Conservation (phyloP, 2,888 invertebrate species). For the Drosophila borealis region DNA sequence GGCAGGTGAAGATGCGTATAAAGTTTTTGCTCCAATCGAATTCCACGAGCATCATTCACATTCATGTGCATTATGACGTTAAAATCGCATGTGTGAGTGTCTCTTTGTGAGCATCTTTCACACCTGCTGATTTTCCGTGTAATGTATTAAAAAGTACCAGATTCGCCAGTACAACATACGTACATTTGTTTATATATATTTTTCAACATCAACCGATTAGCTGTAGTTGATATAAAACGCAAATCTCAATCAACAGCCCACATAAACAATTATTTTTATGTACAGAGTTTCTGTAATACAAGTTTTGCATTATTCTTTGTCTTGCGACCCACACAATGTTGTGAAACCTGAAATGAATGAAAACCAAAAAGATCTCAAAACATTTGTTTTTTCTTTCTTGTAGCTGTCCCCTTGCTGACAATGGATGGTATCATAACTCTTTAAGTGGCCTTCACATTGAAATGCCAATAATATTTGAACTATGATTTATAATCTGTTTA, state of each 20-base stretch:
- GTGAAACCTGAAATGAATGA: conserved; percentile 44
- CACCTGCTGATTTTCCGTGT: neutral
- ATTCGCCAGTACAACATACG: neutral
- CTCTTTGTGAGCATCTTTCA: neutral
- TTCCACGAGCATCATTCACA: conserved; percentile 5
- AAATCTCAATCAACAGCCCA: conserved; percentile 47
- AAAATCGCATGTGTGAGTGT: conserved; percentile 1
- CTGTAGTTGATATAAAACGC: conserved; percentile 6
- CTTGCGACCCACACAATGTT: conserved; percentile 48
- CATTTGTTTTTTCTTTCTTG: conserved; percentile 38
- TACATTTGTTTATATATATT: neutral
- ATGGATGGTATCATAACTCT: conserved; percentile 27
- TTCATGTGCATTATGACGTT: neutral
- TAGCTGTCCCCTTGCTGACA: conserved; percentile 28
- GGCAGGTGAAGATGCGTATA: conserved; percentile 25
- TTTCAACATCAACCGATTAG: conserved; percentile 16
- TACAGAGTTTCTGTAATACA: conserved; percentile 17
- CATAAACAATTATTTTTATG: conserved; percentile 30
- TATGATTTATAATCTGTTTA: conserved; percentile 19
- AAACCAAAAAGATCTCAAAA: conserved; percentile 41
- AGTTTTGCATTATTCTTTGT: conserved; percentile 22
- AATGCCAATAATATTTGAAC: conserved; percentile 42
- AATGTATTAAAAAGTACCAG: neutral
- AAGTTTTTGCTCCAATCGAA: conserved; percentile 8
- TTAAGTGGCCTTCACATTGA: conserved; percentile 67